phyloP scores from a whole-genome alignment of 2,888 invertebrate species.

The Magallana nippona region DNA sequence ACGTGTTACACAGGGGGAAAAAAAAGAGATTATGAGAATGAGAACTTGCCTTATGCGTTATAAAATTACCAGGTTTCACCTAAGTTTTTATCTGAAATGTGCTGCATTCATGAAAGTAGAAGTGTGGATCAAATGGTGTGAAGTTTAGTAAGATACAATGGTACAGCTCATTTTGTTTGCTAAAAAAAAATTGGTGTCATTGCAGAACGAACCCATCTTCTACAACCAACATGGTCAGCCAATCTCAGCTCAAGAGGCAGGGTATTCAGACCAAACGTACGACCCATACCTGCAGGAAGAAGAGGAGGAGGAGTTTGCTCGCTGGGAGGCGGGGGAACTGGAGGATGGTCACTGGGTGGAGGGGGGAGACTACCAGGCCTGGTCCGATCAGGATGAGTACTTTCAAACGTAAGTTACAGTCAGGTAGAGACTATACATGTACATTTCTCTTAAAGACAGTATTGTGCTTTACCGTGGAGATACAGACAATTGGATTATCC shows the following conservation, averaged over 20 bases:
- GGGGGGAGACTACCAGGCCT: slow-evolving; percentile 47
- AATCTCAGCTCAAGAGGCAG: slow-evolving; percentile 70
- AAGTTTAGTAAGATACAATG: too few species aligned
- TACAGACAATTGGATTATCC: too few species aligned
- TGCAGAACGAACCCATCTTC: slow-evolving; percentile 72
- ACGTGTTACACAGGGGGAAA: too few species aligned
- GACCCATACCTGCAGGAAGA: slow-evolving; percentile 63
- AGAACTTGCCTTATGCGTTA: too few species aligned
- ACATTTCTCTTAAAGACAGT: too few species aligned
- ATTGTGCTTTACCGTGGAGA: too few species aligned
- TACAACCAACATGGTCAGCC: slow-evolving; percentile 67
- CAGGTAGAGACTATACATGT: neutral
- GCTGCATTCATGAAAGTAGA: too few species aligned
- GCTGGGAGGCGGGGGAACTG: slow-evolving; percentile 62
- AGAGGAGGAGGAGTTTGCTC: slow-evolving; percentile 64
- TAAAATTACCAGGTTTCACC: too few species aligned
- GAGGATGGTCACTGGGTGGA: slow-evolving; percentile 42
- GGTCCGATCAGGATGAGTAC: slow-evolving; percentile 43
- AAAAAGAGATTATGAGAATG: too few species aligned
- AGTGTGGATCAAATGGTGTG: too few species aligned
- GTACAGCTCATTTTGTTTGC: too few species aligned
- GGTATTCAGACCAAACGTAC: slow-evolving; percentile 60
- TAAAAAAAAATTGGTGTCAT: neutral
- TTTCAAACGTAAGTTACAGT: slow-evolving; percentile 11
- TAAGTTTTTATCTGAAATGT: too few species aligned